These are phyloP conservation scores for Petroica traversi DNA, from an alignment of 2,113 vertebrate species.

Conservation along the genomic window DNA sequence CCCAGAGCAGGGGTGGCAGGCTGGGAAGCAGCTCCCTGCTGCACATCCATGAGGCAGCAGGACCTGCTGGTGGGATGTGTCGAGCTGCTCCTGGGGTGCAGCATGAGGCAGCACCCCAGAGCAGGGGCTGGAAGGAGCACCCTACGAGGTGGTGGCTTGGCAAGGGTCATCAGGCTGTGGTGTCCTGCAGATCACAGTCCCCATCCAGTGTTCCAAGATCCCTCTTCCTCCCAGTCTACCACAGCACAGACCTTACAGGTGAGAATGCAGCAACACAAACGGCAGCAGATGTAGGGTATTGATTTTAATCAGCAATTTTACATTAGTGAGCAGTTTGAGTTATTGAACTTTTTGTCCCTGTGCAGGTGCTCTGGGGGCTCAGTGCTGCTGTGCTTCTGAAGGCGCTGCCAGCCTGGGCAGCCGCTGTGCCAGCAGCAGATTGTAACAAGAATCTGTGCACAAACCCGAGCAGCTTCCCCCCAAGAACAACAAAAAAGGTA, in stretches of 20 bases:
- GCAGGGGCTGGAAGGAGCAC: background rate
- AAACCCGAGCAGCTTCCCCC: background rate
- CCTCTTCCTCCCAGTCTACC: background rate
- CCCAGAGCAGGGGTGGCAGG: background rate
- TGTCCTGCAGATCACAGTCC: background rate
- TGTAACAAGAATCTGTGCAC: background rate
- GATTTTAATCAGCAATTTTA: background rate
- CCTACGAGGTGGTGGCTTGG: fast-evolving
- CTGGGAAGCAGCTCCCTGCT: background rate
- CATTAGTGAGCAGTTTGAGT: background rate
- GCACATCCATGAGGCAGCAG: background rate
- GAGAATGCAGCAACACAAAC: background rate
- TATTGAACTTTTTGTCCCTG: background rate
- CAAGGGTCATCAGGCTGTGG: background rate
- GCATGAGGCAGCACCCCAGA: background rate
- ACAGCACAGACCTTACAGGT: background rate
- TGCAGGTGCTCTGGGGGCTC: background rate
- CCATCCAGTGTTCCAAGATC: background rate
- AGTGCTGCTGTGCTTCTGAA: background rate
- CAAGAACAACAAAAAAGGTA: background rate
- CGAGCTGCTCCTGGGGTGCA: background rate
- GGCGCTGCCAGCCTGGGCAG: background rate
- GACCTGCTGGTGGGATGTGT: background rate
- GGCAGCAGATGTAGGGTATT: background rate
- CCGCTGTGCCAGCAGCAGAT: background rate